Conservation (phyloP, 2,113 vertebrate species). For the Cyanoramphus novaezelandiae region DNA sequence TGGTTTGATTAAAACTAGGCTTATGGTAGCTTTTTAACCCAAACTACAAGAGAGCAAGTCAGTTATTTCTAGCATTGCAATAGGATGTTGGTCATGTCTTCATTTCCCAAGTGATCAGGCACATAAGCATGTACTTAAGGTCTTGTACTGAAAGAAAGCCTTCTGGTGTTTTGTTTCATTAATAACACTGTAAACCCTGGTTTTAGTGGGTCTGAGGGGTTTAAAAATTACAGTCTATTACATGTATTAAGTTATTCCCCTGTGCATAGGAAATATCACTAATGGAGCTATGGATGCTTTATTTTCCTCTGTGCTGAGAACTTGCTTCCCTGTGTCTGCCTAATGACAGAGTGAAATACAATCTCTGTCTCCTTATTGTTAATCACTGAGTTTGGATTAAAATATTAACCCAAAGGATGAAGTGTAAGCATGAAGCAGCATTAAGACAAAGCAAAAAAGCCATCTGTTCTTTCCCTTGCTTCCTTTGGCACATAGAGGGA, state of each 20-base stretch:
- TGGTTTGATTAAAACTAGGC: not conserved
- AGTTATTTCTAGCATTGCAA: not conserved
- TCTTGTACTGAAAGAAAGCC: not conserved
- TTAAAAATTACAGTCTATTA: conserved; percentile 5
- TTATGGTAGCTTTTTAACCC: not conserved
- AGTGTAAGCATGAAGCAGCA: not conserved
- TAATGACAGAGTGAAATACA: conserved; percentile 60
- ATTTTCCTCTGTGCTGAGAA: conserved; percentile 41
- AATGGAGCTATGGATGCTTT: not conserved
- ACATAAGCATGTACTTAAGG: not conserved
- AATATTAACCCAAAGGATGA: conserved; percentile 38
- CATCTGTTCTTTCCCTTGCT: conserved; percentile 40
- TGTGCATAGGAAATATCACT: conserved; percentile 32
- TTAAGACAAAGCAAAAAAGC: conserved; percentile 29
- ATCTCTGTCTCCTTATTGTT: conserved; percentile 33
- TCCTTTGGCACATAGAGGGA: not conserved
- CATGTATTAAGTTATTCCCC: conserved; percentile 17
- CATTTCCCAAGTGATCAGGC: not conserved
- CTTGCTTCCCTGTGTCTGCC: conserved; percentile 58
- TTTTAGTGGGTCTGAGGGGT: not conserved
- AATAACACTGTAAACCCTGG: conserved; percentile 5
- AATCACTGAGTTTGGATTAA: conserved; percentile 43
- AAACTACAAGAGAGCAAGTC: not conserved
- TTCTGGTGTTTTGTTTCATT: conserved; percentile 23
- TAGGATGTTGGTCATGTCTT: not conserved